These are phyloP conservation scores for Norana najaformis DNA, from an alignment of 2,888 invertebrate species.

Conservation along the genomic window DNA sequence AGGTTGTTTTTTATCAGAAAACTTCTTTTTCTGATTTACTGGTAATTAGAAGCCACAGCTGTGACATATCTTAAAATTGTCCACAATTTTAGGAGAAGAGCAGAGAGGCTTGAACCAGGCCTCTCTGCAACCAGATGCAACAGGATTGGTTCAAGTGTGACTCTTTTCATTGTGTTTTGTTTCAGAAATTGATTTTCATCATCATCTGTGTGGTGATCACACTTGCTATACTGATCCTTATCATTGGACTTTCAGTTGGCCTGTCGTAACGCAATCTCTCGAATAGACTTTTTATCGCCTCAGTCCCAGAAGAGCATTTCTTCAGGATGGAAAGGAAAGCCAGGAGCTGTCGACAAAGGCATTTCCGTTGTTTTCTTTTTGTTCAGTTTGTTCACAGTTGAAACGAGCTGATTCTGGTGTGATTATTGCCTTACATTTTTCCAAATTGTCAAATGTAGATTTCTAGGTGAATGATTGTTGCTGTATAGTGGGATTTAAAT, in stretches of 20 bases:
- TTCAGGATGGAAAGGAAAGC: not conserved
- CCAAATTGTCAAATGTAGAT: not conserved
- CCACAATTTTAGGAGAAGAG: not conserved
- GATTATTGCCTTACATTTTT: not conserved
- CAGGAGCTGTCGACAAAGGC: not conserved
- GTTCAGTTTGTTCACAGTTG: not conserved
- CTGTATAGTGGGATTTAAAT: not conserved
- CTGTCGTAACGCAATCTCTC: slow-evolving; percentile 10
- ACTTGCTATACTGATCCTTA: slow-evolving; percentile 21
- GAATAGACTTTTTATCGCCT: slow-evolving; percentile 6
- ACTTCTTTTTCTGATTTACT: not conserved
- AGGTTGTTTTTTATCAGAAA: not conserved
- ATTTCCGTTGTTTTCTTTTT: not conserved
- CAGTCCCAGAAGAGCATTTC: not conserved
- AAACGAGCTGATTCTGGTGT: slow-evolving; percentile 13
- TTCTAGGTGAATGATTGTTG: not conserved
- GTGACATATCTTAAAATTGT: not conserved
- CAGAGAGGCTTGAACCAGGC: too few relatives aligned
- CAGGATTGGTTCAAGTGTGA: not conserved
- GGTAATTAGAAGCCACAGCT: not conserved
- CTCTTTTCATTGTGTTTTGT: not conserved
- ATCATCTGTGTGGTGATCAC: slow-evolving; percentile 25
- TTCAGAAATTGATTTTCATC: slow-evolving; percentile 25
- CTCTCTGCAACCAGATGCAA: too few relatives aligned
- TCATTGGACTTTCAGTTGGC: slow-evolving; percentile 22